Base-by-base conservation (phyloP, 2,797 vertebrate species). In the Mycteria americana region DNA sequence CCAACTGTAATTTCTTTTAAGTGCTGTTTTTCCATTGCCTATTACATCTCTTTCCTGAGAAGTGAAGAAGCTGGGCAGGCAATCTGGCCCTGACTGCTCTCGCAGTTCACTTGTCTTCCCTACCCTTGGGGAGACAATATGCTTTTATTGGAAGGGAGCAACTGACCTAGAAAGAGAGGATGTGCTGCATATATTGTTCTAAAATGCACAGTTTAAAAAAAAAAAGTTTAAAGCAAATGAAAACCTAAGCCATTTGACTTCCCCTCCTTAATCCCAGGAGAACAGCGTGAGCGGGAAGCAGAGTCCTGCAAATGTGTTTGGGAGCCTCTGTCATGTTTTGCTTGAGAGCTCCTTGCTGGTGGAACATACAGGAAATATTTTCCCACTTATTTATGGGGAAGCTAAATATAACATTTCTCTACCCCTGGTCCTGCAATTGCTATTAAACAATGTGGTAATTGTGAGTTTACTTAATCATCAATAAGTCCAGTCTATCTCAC, bases 141-240 rank as follows among this genome's bases (percentile, higher is more conserved):
- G 84, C 68, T 95, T 90, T 64, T 39, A 79, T 83, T 96, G 95
- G 86, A 96, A 97, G 67, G 85, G 53, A 80, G 53, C 7, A 14
- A 69, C 84, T 97, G 93, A 92, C 96, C 97, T 95, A 95, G 96
- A 97, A 96, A 96, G 92, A 88, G 85, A 92, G 70, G 83, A 48
- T 64, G 41, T 24, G 12, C 69, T 93, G 50, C 28, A 45, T 84
- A 50, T 75, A 16, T 95, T 92, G 77, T 92, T 94, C 60, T 85
- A 68, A 95, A 95, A 93, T 37, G 75, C 70, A 73, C 33, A 31
- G 18, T 65, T 63, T 21, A 21, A 27, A 19, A 14, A 63, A 84
- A 46, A 8, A 28, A 59, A 37, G 6, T 22, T 79, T 63, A 83
- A 88, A 94, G 69, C 43, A 78, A 80, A 73, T 72, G 65, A 89